Base-by-base conservation (phyloP, 2,113 vertebrate species). In the Antennarius striatus region DNA sequence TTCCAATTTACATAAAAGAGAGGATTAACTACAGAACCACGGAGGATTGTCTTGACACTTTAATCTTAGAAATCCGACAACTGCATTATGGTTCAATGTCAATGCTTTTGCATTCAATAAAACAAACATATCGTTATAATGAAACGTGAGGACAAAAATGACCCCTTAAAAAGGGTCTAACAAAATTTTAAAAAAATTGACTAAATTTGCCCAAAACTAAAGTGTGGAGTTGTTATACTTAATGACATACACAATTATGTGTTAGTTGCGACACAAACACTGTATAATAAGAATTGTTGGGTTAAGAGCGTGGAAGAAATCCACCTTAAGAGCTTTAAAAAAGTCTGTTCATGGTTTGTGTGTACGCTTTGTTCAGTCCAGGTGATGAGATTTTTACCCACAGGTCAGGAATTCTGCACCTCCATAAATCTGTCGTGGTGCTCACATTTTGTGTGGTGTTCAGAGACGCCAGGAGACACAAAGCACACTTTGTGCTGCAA, bases 381-480 rank as follows among this genome's bases (percentile, higher is more conserved):
- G 64, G 64, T 63, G 75, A 76, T 13, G 56, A 39, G 61, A 62
- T 40, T 68, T 68, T 75, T 47, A 40, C 47, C 54, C 76, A 60
- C 56, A 59, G 62, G 71, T 32, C 56, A 54, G 73, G 52, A 82
- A 77, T 73, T 77, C 69, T 45, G 70, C 77, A 77, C 71, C 75
- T 65, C 64, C 72, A 71, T 71, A 77, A 82, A 87, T 77, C 81
- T 69, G 67, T 75, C 81, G 47, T 10, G 52, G 55, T 17, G 16
- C 48, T 53, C n/a, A 53, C 13, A 10, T 51, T 66, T 53, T 75
- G 61, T 56, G 2, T 36, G 17, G 58, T 0, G 52, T 29, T 70
- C 47, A 29, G 56, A 69, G 62, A 81, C 47, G 39, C 63, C 64
- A 56, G 28, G 36, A n/a, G 47, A 69, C 53, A 80, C 72, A 82